These are phyloP conservation scores for Tetropium fuscum DNA, from an alignment of 2,888 invertebrate genomes.

Conservation along the genomic window DNA sequence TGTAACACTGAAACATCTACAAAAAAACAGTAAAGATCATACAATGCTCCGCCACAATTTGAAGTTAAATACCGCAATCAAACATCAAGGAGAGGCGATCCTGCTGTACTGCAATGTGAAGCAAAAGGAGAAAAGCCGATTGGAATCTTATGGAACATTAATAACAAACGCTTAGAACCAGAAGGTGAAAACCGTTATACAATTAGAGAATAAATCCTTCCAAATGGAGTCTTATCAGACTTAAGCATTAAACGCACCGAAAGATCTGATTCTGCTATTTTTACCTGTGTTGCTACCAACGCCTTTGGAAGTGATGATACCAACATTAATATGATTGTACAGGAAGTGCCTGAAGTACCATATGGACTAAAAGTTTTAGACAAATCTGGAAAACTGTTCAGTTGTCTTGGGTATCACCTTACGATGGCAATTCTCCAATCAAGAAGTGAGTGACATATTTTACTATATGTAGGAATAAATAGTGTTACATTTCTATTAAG, in stretches of 20 bases:
- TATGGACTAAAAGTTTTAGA: conserved; percentile 89
- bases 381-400: conserved; percentile 91
- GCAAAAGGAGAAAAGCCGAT: conserved; percentile 96
- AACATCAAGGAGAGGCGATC: conserved; percentile 90
- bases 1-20: too few species aligned
- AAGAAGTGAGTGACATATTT: too few species aligned
- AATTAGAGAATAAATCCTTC: conserved; percentile 87
- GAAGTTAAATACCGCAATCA: conserved; percentile 93
- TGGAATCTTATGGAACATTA: conserved; percentile 95
- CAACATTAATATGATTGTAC: conserved; percentile 95
- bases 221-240: conserved; percentile 89
- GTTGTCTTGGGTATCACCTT: conserved; percentile 92
- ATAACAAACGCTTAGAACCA: conserved; percentile 90
- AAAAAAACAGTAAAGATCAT: too few species aligned
- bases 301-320: conserved; percentile 95
- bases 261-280: conserved; percentile 88
- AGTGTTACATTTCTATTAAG: too few species aligned
- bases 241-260: conserved; percentile 91
- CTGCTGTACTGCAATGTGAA: conserved; percentile 91
- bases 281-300: conserved; percentile 93
- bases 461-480: too few species aligned
- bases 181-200: conserved; percentile 91
- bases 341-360: conserved; percentile 92
- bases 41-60: conserved; percentile 95
- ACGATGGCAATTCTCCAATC: conserved; percentile 91